phyloP scores from a whole-genome alignment of 1,140 invertebrate genomes.

The Onthophagus taurus region DNA sequence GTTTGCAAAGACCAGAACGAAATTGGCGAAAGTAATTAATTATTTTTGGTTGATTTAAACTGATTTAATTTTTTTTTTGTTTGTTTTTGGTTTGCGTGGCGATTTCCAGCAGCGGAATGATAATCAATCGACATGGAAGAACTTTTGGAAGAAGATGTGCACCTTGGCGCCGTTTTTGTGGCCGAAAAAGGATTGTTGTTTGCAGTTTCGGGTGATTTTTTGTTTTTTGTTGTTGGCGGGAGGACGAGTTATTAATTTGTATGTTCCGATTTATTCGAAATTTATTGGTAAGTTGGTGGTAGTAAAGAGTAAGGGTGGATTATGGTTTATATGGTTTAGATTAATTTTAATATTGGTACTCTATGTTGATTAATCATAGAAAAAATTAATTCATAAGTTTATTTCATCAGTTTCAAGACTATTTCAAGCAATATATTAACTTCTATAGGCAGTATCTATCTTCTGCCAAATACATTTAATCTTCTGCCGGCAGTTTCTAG shows the following conservation, averaged over 20 bases:
- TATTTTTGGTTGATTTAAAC: slow-evolving; percentile 2
- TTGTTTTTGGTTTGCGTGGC: neutral
- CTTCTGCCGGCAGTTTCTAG: too few relatives aligned
- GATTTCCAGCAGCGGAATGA: slow-evolving; percentile 43
- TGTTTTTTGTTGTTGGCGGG: slow-evolving; percentile 69
- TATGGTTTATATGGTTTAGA: slow-evolving; percentile 14
- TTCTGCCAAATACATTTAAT: too few relatives aligned
- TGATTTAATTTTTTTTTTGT: slow-evolving; percentile 4
- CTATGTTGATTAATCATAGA: too few relatives aligned
- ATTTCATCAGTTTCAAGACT: too few relatives aligned
- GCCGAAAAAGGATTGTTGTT: slow-evolving; percentile 68
- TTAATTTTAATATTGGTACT: too few relatives aligned
- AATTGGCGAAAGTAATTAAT: neutral
- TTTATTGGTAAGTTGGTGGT: slow-evolving; percentile 55
- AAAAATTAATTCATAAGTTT: too few relatives aligned
- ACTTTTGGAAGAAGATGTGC: slow-evolving; percentile 62
- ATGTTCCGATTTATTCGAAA: slow-evolving; percentile 90
- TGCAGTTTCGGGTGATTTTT: slow-evolving; percentile 77
- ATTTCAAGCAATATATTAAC: too few relatives aligned
- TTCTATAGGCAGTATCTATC: too few relatives aligned
- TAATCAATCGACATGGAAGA: slow-evolving; percentile 66
- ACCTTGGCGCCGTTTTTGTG: slow-evolving; percentile 86
- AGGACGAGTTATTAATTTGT: slow-evolving; percentile 86
- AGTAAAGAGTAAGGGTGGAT: too few relatives aligned
- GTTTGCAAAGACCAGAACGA: neutral